Base-by-base conservation (phyloP, 2,888 invertebrate species). In the Patella depressa region DNA sequence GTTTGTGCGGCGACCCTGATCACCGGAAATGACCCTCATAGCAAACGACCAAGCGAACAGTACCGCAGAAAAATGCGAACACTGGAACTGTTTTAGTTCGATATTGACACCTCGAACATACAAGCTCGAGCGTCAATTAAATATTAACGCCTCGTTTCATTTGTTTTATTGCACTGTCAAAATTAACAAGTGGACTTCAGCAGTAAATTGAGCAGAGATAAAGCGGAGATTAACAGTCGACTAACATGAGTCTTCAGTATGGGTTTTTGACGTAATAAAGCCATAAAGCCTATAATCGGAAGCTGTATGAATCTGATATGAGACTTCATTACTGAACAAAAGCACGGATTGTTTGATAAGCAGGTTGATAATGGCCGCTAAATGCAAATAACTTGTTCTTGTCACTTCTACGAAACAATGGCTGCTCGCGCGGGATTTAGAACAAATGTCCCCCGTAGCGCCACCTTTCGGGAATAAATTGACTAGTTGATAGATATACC, bases 371-470 rank as follows among this genome's bases (percentile, higher is more conserved):
- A 78, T 78, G 75, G 78, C 14, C 53, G 54, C 78, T 75, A 78
- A 78, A 78, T 78, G 78, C 78, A 78, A 57, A 78, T 78, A 74
- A 57, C 78, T 72, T 78, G 78, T 78, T 78, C 78, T 71, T 78
- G 78, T 78, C 78, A 78, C 74, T 74, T 78, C 69, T 72, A 71
- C 78, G 59, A 78, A 71, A 78, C 78, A 78, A 72, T 65, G 65
- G 65, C 24, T 19, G 65, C 65, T 65, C 65, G 19, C 65, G 24
- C 65, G 65, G 17, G 65, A 65, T 65, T 65, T 65, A 65, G 19
- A 24, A 65, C 65, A 65, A 65, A 65, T 65, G 65, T 65, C 65
- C 24, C 65, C 65, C 65, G 65, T n/a, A 65, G 65, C 65, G 65
- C 19, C 65, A 65, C 65, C 65, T 65, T 24, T 65, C 65, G 65